phyloP scores from a whole-genome alignment of 2,888 invertebrate genomes.

The Drosophila imparisetae region DNA sequence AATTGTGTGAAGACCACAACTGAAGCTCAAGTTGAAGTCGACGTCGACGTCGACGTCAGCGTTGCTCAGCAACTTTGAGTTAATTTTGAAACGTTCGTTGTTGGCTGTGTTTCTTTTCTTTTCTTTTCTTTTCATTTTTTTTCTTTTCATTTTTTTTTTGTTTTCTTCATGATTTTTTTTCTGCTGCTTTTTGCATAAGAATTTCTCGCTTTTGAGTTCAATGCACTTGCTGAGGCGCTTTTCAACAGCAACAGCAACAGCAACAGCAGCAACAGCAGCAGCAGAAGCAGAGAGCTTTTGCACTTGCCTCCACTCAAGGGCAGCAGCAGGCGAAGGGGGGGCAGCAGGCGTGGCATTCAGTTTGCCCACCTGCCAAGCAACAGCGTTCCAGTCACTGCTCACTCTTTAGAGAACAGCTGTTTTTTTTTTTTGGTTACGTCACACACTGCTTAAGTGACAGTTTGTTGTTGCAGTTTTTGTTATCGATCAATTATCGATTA shows the following conservation, averaged over 20 bases:
- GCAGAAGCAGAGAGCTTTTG: slow-evolving; percentile 32
- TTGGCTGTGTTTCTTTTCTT: slow-evolving; percentile 39
- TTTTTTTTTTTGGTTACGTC: slow-evolving; percentile 1
- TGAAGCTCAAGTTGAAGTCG: slow-evolving; percentile 12
- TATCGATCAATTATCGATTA: slow-evolving; percentile 14
- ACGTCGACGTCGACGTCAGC: slow-evolving; percentile 30
- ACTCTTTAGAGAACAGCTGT: slow-evolving; percentile 19
- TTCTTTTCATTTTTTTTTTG: slow-evolving; percentile 24
- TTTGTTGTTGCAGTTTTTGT: background rate
- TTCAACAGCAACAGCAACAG: slow-evolving; percentile 15
- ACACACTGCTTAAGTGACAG: background rate
- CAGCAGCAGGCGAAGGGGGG: background rate
- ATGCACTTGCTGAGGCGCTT: slow-evolving; percentile 69
- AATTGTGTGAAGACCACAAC: slow-evolving; percentile 66
- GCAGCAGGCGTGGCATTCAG: background rate
- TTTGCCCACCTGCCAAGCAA: slow-evolving; percentile 11
- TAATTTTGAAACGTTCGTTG: slow-evolving; percentile 68
- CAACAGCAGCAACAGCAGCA: background rate
- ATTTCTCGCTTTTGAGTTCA: slow-evolving; percentile 75
- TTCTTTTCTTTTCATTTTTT: slow-evolving; percentile 26
- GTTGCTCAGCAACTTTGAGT: slow-evolving; percentile 75
- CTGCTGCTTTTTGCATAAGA: slow-evolving; percentile 71
- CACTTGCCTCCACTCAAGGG: slow-evolving; percentile 23
- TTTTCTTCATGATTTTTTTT: slow-evolving; percentile 1
- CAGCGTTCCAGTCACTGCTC: slow-evolving; percentile 19